A percentile compares a stretch with the other conserved stretches of the same genome.
Evolutionary conservation across 2,888 invertebrate species (phyloP).

Genomic region (Sepiola atlantica): DNA sequence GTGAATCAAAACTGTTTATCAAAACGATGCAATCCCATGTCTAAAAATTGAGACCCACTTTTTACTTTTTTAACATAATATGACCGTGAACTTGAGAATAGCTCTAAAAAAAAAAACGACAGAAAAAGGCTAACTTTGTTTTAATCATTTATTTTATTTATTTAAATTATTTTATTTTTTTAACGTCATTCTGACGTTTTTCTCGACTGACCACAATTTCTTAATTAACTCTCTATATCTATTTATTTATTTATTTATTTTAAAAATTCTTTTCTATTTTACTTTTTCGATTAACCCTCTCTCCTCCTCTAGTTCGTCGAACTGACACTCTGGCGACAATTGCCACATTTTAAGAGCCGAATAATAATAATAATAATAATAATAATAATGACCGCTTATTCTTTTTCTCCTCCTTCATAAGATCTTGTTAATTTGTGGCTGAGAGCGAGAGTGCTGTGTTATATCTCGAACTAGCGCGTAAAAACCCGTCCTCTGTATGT

Average conservation of each 20-base stretch:
- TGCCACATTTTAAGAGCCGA: neutral
- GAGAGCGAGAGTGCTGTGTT: neutral
- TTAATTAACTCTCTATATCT: neutral
- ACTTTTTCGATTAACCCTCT: neutral
- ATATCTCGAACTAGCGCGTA: too few species aligned
- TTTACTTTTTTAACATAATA: neutral
- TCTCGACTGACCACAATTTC: neutral
- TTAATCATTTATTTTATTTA: too few species aligned
- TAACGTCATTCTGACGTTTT: neutral
- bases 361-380: neutral
- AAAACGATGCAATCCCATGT: too few species aligned
- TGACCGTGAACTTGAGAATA: neutral
- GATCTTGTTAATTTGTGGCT: neutral
- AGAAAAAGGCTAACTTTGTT: too few species aligned
- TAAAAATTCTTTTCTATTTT: neutral
- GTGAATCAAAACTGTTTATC: too few species aligned
- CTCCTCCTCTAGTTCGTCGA: neutral
- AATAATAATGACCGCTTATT: neutral
- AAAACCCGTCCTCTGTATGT: too few species aligned
- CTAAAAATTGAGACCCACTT: neutral
- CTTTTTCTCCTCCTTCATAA: neutral
- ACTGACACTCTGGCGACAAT: neutral
- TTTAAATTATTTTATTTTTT: too few species aligned
- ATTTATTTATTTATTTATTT: too few species aligned
- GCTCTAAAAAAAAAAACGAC: neutral